phyloP scores from a whole-genome alignment of 2,888 invertebrate genomes.

The Hirudinaria manillensis region DNA sequence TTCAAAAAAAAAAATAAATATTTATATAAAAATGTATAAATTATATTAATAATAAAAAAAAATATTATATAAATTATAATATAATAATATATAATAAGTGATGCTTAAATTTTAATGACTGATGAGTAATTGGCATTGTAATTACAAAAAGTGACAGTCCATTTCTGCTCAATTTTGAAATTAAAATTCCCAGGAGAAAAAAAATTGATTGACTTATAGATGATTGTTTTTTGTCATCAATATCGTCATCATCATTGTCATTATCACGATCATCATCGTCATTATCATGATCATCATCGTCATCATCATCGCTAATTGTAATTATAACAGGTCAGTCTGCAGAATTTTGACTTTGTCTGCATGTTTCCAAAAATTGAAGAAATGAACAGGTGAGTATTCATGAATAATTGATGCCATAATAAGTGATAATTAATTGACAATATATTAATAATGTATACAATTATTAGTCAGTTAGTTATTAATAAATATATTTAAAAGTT shows the following conservation, averaged over 20 bases:
- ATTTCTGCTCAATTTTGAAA: background rate
- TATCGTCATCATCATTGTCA: background rate
- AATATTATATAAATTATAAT: too few species aligned
- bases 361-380: slow-evolving; percentile 50
- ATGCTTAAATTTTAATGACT: too few species aligned
- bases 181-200: background rate
- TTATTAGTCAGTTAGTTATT: background rate
- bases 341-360: slow-evolving; percentile 66
- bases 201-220: too few species aligned
- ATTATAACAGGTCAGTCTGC: slow-evolving; percentile 55
- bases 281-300: background rate
- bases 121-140: too few species aligned
- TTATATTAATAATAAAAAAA: too few species aligned
- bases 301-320: background rate
- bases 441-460: background rate
- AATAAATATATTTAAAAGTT: background rate
- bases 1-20: too few species aligned
- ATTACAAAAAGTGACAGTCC: background rate
- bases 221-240: too few species aligned
- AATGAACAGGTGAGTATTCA: slow-evolving; percentile 20
- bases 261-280: background rate
- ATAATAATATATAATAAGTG: too few species aligned
- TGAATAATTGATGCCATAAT: background rate
- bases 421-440: background rate
- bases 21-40: too few species aligned